These are phyloP conservation scores for Agrotis ipsilon DNA, from an alignment of 2,888 invertebrate species.

Conservation along the genomic window DNA sequence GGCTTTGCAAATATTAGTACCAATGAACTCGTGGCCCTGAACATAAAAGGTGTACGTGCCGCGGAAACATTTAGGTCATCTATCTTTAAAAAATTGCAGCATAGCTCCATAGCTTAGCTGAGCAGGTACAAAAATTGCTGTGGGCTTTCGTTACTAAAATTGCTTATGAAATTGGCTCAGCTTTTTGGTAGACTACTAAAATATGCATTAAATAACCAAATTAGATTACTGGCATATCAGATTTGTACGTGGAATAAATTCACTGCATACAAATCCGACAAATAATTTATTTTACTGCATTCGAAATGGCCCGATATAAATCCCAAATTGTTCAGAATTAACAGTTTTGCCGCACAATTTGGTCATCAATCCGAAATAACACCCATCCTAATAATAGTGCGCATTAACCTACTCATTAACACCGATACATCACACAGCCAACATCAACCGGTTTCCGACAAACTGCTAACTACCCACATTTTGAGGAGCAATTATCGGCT, in stretches of 20 bases:
- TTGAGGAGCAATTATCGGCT: conserved; percentile 70
- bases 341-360: conserved; percentile 30
- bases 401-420: conserved; percentile 55
- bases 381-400: conserved; percentile 42
- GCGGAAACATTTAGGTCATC: conserved; percentile 42
- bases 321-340: conserved; percentile 42
- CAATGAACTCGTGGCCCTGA: conserved; percentile 46
- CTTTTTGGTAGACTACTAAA: neutral
- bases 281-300: conserved; percentile 37
- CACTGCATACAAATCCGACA: conserved; percentile 6
- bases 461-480: conserved; percentile 71
- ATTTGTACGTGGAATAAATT: conserved; percentile 30
- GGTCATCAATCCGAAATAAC: conserved; percentile 27
- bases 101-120: neutral
- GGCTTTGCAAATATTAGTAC: conserved; percentile 44
- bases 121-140: conserved; percentile 7
- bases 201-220: conserved; percentile 21
- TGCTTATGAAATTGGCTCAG: conserved; percentile 1
- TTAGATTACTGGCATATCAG: neutral
- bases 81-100: conserved; percentile 44
- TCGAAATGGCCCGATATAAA: conserved; percentile 9
- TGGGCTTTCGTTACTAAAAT: conserved; percentile 5
- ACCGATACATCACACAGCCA: conserved; percentile 53
- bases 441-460: conserved; percentile 49
- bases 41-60: conserved; percentile 46